Evolutionary conservation across 2,797 vertebrate genomes (phyloP).

Genomic region (Danio jaintianensis): DNA sequence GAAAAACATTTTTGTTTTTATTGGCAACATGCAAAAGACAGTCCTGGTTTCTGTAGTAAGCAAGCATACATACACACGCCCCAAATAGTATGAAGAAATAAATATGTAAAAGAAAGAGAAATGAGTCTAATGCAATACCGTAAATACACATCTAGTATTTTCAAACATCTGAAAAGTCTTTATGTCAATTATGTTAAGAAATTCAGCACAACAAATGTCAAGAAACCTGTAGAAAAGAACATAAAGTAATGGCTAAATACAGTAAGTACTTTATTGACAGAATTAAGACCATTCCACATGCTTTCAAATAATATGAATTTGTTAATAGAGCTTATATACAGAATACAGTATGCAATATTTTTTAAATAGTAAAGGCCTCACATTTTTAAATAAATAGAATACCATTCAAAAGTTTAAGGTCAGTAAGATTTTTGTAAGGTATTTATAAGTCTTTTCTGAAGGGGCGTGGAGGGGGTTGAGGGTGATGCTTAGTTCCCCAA

Average conservation of each 20-base stretch:
- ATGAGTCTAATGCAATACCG: slow-evolving; percentile 71
- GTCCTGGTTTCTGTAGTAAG: slow-evolving; percentile 82
- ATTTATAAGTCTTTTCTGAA: not conserved
- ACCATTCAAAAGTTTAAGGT: slow-evolving; percentile 23
- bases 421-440: not conserved
- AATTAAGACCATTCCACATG: slow-evolving; percentile 79
- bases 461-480: too few relatives aligned
- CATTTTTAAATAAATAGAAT: slow-evolving; percentile 74
- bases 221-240: slow-evolving; percentile 94
- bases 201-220: slow-evolving; percentile 88
- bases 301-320: slow-evolving; percentile 78
- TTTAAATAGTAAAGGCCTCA: slow-evolving; percentile 76
- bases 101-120: slow-evolving; percentile 71
- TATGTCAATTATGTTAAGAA: slow-evolving; percentile 93
- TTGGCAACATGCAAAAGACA: slow-evolving; percentile 98
- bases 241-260: slow-evolving; percentile 24
- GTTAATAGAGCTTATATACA: slow-evolving; percentile 77
- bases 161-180: slow-evolving; percentile 85
- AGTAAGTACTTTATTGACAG: slow-evolving; percentile 31
- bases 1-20: slow-evolving; percentile 85
- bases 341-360: slow-evolving; percentile 72
- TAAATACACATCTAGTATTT: slow-evolving; percentile 69
- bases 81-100: slow-evolving; percentile 67
- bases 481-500: not conserved
- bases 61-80: slow-evolving; percentile 38